Percentiles rank a stretch among this genome's conserved stretches.
These are phyloP conservation scores for Lasiurus borealis DNA, from an alignment of 2,113 vertebrate genomes.

Conservation along the genomic window DNA sequence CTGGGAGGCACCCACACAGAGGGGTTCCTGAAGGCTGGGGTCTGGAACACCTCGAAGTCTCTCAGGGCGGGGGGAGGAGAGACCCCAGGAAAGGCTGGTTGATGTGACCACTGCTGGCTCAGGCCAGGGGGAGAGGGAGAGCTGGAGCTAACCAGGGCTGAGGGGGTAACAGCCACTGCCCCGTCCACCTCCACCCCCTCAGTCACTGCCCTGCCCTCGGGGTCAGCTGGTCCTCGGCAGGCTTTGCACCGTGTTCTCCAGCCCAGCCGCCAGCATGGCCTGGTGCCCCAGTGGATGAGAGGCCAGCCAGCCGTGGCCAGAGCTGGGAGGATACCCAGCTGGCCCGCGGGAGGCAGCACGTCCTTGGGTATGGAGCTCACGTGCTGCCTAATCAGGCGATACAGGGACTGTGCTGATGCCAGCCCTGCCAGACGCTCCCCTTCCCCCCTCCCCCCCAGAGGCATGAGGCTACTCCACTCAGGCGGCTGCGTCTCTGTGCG, in stretches of 20 bases:
- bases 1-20: not conserved
- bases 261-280: not conserved
- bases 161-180: not conserved
- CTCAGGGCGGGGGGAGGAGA: not conserved
- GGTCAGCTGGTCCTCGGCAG: not conserved
- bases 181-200: too few species aligned
- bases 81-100: not conserved
- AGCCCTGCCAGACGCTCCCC: not conserved
- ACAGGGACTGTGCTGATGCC: not conserved
- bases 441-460: rapidly evolving
- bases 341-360: not conserved
- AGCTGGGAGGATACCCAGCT: not conserved
- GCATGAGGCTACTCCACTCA: not conserved
- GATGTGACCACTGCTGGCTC: not conserved
- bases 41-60: not conserved
- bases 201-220: not conserved
- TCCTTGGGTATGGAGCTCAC: not conserved
- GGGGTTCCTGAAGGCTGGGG: not conserved
- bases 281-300: not conserved
- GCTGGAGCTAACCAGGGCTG: not conserved
- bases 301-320: not conserved
- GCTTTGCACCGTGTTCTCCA: not conserved
- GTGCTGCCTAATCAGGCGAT: not conserved
- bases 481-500: not conserved
- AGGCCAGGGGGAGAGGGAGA: not conserved